Percentiles rank a stretch among this genome's conserved stretches.
These are phyloP conservation scores for Brachionus rotundiformis DNA, from an alignment of 1,140 invertebrate genomes.

Conservation along the genomic window DNA sequence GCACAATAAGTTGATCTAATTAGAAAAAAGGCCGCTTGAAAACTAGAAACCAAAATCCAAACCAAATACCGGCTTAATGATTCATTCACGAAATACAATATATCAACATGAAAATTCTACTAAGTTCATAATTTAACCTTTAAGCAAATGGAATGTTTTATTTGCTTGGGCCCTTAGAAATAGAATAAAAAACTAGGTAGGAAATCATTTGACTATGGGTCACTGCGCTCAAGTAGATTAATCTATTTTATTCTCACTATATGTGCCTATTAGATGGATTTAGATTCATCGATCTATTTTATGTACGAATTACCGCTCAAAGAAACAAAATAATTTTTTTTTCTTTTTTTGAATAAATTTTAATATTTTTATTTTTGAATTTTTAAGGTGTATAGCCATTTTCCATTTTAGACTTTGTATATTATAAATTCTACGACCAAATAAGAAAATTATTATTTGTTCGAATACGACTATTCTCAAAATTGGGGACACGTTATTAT, in stretches of 20 bases:
- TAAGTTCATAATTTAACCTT: conserved; percentile 22
- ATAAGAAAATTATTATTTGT: background rate
- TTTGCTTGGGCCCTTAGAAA: background rate
- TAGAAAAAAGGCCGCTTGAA: background rate
- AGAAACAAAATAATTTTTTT: too few species aligned
- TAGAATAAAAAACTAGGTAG: conserved; percentile 16
- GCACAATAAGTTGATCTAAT: background rate
- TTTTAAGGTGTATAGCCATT: conserved; percentile 32
- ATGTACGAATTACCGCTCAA: background rate
- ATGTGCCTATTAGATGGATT: background rate
- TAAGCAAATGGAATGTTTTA: background rate
- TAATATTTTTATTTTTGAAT: conserved; percentile 24
- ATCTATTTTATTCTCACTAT: background rate
- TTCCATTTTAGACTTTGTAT: conserved; percentile 7
- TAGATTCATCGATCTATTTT: background rate
- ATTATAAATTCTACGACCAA: conserved; percentile 8
- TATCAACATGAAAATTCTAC: conserved; percentile 14
- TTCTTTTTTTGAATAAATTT: conserved; percentile 34
- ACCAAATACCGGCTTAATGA: background rate
- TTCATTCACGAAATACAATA: conserved; percentile 27
- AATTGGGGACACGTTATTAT: background rate
- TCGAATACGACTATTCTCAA: background rate
- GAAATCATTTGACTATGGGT: conserved; percentile 34
- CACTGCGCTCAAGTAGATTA: conserved; percentile 18
- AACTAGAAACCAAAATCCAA: background rate